Conservation (phyloP, 2,888 invertebrate genomes). For the Sthenelais limicola region DNA sequence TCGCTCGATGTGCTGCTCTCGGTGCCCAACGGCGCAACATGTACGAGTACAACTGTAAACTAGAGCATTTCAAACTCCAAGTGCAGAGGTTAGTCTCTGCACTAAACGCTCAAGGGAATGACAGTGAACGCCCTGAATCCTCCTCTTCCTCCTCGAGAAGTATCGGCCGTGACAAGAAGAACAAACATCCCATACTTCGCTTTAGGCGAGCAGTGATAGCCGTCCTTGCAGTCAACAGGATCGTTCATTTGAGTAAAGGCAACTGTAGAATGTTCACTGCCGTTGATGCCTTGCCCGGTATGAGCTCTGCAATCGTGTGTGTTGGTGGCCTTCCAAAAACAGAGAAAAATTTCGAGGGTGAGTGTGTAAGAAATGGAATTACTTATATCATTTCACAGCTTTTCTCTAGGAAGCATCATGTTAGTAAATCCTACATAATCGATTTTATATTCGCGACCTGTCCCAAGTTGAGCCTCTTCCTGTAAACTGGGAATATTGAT, state of each 20-base stretch:
- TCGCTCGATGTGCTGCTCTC: conserved; percentile 56
- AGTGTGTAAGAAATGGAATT: too few species aligned
- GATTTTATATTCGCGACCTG: too few species aligned
- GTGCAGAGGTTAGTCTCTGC: conserved; percentile 39
- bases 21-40: conserved; percentile 61
- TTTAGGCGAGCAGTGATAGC: conserved; percentile 65
- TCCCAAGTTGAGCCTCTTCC: too few species aligned
- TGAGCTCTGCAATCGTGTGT: conserved; percentile 60
- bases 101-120: neutral
- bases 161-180: conserved; percentile 42
- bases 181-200: conserved; percentile 54
- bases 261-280: conserved; percentile 61
- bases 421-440: too few species aligned
- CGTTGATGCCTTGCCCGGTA: conserved; percentile 57
- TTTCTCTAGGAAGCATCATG: too few species aligned
- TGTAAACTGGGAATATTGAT: too few species aligned
- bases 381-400: too few species aligned
- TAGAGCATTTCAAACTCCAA: conserved; percentile 62
- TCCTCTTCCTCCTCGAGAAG: conserved; percentile 48
- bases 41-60: conserved; percentile 60
- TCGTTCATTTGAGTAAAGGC: conserved; percentile 55
- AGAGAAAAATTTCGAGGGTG: conserved; percentile 49
- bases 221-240: conserved; percentile 67
- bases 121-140: conserved; percentile 43
- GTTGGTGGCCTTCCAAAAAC: conserved; percentile 57